Conservation (phyloP, 2,113 vertebrate species). For the Suricata suricatta region DNA sequence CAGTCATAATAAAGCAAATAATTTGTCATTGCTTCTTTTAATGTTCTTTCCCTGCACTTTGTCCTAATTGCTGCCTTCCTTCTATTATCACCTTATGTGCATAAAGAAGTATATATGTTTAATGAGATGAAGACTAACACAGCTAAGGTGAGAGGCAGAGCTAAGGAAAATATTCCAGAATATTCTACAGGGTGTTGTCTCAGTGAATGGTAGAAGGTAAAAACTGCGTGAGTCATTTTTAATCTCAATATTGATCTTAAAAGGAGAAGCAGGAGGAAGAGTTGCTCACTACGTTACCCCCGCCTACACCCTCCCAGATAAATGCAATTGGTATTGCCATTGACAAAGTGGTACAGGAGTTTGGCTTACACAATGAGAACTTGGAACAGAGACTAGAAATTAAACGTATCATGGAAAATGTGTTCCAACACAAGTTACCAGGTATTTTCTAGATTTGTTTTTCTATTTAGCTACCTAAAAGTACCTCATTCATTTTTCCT, state of each 20-base stretch:
- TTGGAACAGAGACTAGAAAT: constrained; percentile 87
- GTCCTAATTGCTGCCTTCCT: neutral
- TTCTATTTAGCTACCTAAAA: constrained; percentile 56
- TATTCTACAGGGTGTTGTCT: neutral
- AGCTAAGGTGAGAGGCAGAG: neutral
- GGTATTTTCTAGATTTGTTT: constrained; percentile 84
- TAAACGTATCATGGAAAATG: constrained; percentile 88
- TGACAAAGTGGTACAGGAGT: constrained; percentile 87
- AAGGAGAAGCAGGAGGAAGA: constrained; percentile 93
- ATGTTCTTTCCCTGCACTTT: neutral
- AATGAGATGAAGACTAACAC: constrained; percentile 9
- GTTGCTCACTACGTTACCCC: constrained; percentile 89
- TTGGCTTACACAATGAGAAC: constrained; percentile 90
- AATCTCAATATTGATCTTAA: constrained; percentile 69
- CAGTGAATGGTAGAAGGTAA: constrained; percentile 44
- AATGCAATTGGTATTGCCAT: constrained; percentile 88
- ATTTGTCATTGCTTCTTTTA: constrained; percentile 9
- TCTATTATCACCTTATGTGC: neutral
- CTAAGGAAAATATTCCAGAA: neutral
- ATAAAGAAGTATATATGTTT: neutral
- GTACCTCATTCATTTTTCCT: constrained; percentile 27
- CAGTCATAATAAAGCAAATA: neutral
- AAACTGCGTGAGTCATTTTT: constrained; percentile 54
- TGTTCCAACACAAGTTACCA: constrained; percentile 89
- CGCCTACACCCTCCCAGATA: constrained; percentile 89